Evolutionary conservation across 2,888 invertebrate genomes (phyloP), one percentile per base, ranked within the genome.

Genomic region (Himalopsyche tibetana): DNA sequence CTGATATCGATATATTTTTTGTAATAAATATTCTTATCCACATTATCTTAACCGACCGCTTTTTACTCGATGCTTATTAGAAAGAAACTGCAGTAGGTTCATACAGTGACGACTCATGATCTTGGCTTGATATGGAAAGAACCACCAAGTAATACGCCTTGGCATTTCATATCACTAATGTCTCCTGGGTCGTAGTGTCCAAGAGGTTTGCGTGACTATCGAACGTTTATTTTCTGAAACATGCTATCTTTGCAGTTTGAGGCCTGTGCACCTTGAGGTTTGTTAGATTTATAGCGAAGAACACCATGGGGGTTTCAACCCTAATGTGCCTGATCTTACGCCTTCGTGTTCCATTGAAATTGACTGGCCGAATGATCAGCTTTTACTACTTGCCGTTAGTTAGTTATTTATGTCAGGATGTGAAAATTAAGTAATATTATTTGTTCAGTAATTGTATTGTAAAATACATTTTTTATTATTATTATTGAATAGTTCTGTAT

Each of bases 111-210:
- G 63, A 4, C 5, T 56, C 56, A 19, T 63, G 63, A 19, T 19
- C 28, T 9, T 63, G 63, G 11, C 19, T 8, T 28, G 63, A 63
- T 63, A 63, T 63, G 63, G 63, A 63, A 19, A 63, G 63, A 63
- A 63, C 63, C 28, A 63, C 19, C 19, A 63, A 63, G 19, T 51
- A 51, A 51, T 51, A 63, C 63, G 28, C 63, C 19, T 19, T 63
- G 63, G 63, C 63, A 63, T 63, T 63, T 63, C 28, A 63, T 63
- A 63, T 63, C 28, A 63, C 63, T 63, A 19, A 63, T 63, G n/a
- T 63, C 63, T 63, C 63, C n/a, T 63, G 63, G 63, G 63, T 15
- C 19, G 63, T 19, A 63, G 63, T 63, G 63, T 63, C 19, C 63
- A 9, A 51, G 51, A 51, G 19, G 19, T 19, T 63, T 19, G 63